phyloP scores from a whole-genome alignment of 2,797 vertebrate genomes.

The Molothrus ater region DNA sequence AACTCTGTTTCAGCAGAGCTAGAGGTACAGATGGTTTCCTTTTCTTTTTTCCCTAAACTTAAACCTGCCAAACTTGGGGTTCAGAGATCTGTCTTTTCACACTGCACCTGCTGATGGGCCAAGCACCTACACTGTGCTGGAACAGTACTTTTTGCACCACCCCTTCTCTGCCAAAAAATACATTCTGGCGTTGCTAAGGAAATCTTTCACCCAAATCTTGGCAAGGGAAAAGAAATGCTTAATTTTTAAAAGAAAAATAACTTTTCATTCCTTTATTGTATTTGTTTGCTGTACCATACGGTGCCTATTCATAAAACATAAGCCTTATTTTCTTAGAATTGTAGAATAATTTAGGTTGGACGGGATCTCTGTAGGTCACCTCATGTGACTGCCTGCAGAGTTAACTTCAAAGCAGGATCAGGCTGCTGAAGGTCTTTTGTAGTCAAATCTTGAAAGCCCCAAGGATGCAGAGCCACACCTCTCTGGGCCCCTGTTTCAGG shows the following conservation, averaged over 20 bases:
- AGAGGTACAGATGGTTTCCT: constrained; percentile 27
- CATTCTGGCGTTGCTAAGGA: constrained; percentile 26
- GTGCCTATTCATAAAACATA: constrained; percentile 33
- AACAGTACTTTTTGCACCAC: neutral
- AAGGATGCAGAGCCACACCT: neutral
- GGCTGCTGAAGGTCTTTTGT: constrained; percentile 28
- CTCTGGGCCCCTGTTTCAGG: neutral
- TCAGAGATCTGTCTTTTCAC: constrained; percentile 42
- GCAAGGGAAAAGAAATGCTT: neutral
- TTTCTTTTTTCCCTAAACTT: neutral
- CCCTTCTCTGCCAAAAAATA: constrained; percentile 10
- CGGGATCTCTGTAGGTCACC: constrained; percentile 31
- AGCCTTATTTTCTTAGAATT: constrained; percentile 29
- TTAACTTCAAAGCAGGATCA: constrained; percentile 55
- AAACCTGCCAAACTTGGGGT: constrained; percentile 18
- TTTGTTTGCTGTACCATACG: constrained; percentile 11
- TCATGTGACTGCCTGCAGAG: constrained; percentile 3
- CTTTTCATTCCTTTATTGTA: neutral
- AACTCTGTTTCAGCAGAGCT: neutral
- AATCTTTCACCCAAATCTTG: neutral
- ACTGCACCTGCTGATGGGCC: constrained; percentile 33
- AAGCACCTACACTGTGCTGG: constrained; percentile 34
- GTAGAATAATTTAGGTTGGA: constrained; percentile 6
- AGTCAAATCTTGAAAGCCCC: constrained; percentile 22
- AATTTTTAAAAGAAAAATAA: neutral